Evolutionary conservation across 2,113 vertebrate species (phyloP).

Genomic region (Odontesthes bonariensis): DNA sequence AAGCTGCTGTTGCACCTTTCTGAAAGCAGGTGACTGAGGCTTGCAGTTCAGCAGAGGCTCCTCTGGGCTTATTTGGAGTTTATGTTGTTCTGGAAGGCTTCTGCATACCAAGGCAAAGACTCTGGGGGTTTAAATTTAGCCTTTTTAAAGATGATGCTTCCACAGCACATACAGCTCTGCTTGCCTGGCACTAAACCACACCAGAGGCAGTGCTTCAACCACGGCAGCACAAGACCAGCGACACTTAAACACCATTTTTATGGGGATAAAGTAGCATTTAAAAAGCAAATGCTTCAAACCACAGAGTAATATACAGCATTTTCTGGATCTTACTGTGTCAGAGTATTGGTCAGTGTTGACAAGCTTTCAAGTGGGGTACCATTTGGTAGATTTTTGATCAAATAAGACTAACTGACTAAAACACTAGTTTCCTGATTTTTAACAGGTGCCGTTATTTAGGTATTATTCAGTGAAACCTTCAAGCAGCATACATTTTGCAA

Average conservation of each 20-base stretch:
- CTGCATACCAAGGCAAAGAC: slow-evolving; percentile 74
- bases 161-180: slow-evolving; percentile 76
- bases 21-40: slow-evolving; percentile 39
- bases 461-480: too few relatives aligned
- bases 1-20: slow-evolving; percentile 37
- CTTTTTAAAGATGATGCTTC: slow-evolving; percentile 84
- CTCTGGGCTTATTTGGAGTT: slow-evolving; percentile 82
- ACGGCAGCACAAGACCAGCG: slow-evolving; percentile 48
- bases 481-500: too few relatives aligned
- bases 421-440: background rate
- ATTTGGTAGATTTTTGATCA: background rate
- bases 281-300: slow-evolving; percentile 52
- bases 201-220: slow-evolving; percentile 59
- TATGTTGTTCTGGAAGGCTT: slow-evolving; percentile 80
- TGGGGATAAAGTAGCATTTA: slow-evolving; percentile 69
- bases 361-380: background rate
- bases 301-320: slow-evolving; percentile 39
- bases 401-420: too few relatives aligned
- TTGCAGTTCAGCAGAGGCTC: slow-evolving; percentile 34
- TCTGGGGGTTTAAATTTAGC: slow-evolving; percentile 85
- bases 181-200: slow-evolving; percentile 67
- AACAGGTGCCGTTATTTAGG: too few relatives aligned
- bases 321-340: slow-evolving; percentile 46
- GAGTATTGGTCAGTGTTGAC: slow-evolving; percentile 27
- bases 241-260: slow-evolving; percentile 79